Evolutionary conservation across 2,113 vertebrate genomes (phyloP).

Genomic region (Connochaetes taurinus): DNA sequence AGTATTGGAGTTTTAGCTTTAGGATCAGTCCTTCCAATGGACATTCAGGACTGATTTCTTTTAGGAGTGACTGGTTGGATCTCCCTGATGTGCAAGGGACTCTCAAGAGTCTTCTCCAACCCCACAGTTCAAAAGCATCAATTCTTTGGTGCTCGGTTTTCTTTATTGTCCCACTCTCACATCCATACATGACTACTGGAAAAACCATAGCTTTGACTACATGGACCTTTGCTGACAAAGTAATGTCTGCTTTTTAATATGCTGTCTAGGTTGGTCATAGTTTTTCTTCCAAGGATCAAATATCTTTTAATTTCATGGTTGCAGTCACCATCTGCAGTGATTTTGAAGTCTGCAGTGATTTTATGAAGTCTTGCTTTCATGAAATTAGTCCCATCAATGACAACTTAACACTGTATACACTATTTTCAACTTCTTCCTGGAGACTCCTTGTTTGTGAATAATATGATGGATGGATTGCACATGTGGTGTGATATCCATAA

Average conservation of each 20-base stretch:
- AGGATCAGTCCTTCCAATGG: neutral
- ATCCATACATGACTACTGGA: neutral
- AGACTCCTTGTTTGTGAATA: neutral
- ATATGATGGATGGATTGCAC: neutral
- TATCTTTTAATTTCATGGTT: neutral
- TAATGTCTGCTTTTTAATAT: neutral
- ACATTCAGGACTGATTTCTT: neutral
- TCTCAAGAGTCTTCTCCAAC: neutral
- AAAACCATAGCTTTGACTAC: neutral
- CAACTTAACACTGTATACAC: too few relatives aligned
- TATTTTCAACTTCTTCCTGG: neutral
- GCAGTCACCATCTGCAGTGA: neutral
- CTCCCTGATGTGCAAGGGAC: neutral
- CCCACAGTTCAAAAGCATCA: neutral
- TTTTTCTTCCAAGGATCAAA: neutral
- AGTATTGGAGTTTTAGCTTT: neutral
- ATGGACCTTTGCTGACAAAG: neutral
- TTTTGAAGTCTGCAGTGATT: neutral
- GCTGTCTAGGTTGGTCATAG: neutral
- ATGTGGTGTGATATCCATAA: neutral
- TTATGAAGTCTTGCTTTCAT: neutral
- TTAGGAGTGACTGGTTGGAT: neutral
- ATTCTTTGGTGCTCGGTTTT: neutral
- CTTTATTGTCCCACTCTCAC: neutral
- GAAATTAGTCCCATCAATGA: neutral